Conservation (phyloP, 2,888 invertebrate genomes). For the Margaritifera margaritifera region DNA sequence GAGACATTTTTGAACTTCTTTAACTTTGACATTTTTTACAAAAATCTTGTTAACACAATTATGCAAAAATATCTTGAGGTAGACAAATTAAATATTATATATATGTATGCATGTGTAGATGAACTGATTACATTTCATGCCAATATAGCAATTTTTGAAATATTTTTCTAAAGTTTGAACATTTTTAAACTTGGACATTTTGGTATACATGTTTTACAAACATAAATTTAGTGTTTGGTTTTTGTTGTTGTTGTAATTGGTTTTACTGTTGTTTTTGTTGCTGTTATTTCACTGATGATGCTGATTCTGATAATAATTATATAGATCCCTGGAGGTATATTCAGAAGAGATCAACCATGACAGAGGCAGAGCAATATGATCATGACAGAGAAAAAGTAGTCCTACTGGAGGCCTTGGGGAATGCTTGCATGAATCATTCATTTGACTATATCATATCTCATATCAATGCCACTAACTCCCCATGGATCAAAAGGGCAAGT, state of each 20-base stretch:
- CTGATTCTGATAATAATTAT: neutral
- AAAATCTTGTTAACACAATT: too few relatives aligned
- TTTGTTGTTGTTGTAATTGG: neutral
- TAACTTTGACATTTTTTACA: too few relatives aligned
- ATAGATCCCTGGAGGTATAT: slow-evolving; percentile 50
- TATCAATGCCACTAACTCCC: slow-evolving; percentile 52
- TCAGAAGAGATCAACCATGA: slow-evolving; percentile 38
- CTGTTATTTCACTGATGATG: neutral
- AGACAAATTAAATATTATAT: too few relatives aligned
- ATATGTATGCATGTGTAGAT: too few relatives aligned
- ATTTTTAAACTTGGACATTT: too few relatives aligned
- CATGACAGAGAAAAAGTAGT: slow-evolving; percentile 45
- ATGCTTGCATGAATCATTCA: slow-evolving; percentile 45
- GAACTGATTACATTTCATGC: neutral
- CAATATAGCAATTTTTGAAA: neutral
- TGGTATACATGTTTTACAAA: too few relatives aligned
- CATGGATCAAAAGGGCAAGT: slow-evolving; percentile 57
- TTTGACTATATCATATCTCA: slow-evolving; percentile 56
- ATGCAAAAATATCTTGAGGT: too few relatives aligned
- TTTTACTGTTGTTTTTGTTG: neutral
- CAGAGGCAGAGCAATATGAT: slow-evolving; percentile 32
- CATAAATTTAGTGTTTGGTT: too few relatives aligned
- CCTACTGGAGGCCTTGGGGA: slow-evolving; percentile 52
- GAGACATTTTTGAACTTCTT: too few relatives aligned
- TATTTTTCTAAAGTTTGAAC: too few relatives aligned